Evolutionary conservation across 2,888 invertebrate species (phyloP), one percentile per base, ranked within the genome.

Genomic region (Tachina fera): DNA sequence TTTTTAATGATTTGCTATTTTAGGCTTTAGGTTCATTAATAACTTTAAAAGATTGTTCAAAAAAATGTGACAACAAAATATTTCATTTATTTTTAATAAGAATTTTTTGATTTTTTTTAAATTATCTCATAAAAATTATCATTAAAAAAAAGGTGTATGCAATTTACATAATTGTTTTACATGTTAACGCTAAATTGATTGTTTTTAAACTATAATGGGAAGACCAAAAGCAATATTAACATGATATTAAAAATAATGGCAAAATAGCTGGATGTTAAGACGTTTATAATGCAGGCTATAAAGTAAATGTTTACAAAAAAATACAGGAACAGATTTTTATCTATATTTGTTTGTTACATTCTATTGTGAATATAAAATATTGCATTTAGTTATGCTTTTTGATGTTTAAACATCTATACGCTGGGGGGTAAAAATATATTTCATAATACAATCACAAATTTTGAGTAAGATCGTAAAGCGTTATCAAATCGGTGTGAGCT

Each of bases 171-270:
- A 74, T 67, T 67, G 58, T 51, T 74, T 53, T 31, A 74, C 68
- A 70, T 81, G 65, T 86, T 84, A 60, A 83, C 67, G 83, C 65
- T 80, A 49, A 80, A 80, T 80, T 83, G 83, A 80, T 83, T 75
- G 53, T 31, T 49, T 80, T 60, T 56, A 63, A 63, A 56, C 14
- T 10, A 14, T 16, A 14, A 19, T 16, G 22, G 19, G 16, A n/a
- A 45, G 19, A 2, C 8, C 10, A 14, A 47, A 22, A 43, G 31
- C 8, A 19, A 31, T n/a, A 31, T 39, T 56, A 22, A 31, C 53
- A 43, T 43, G 22, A 31, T n/a, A 31, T 45, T 65, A 67, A 68
- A 58, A 39, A 19, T 58, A 58, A 58, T 58, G 45, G 11, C 13
- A 6, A 41, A 68, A 14, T 41, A 43, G 56, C 49, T 61, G 60